A percentile compares a stretch with the other conserved stretches of the same genome.
Conservation (phyloP, 2,888 invertebrate genomes). For the Siphlonurus alternatus region DNA sequence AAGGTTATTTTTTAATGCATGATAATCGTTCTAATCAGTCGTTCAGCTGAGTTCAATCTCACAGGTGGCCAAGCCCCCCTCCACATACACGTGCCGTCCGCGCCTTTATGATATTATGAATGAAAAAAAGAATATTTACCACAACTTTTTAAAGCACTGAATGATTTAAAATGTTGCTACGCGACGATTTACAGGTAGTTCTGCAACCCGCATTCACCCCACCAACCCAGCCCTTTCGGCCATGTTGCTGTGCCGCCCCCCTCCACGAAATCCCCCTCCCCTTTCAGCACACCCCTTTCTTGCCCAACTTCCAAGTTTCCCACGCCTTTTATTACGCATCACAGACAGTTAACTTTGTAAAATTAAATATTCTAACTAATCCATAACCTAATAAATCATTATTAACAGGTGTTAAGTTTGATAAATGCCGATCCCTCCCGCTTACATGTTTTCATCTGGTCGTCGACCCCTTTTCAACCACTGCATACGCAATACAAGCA, state of each 20-base stretch:
- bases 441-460: background rate
- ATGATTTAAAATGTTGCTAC: background rate
- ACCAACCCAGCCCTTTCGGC: slow-evolving; percentile 11
- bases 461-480: slow-evolving; percentile 1
- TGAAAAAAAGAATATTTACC: background rate
- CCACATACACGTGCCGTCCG: background rate
- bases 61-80: background rate
- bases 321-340: background rate
- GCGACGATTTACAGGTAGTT: background rate
- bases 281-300: background rate
- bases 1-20: too few species aligned
- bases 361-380: background rate
- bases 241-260: slow-evolving; percentile 8
- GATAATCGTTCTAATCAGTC: background rate
- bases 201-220: slow-evolving; percentile 3
- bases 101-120: background rate
- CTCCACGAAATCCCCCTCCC: background rate
- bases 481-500: background rate
- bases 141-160: background rate
- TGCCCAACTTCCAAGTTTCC: slow-evolving; percentile 1
- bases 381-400: background rate
- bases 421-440: background rate
- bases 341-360: background rate
- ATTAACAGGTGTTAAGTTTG: background rate
- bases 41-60: background rate